These are phyloP conservation scores for Heteromurus nitidus DNA, from an alignment of 2,888 invertebrate species.

Conservation along the genomic window DNA sequence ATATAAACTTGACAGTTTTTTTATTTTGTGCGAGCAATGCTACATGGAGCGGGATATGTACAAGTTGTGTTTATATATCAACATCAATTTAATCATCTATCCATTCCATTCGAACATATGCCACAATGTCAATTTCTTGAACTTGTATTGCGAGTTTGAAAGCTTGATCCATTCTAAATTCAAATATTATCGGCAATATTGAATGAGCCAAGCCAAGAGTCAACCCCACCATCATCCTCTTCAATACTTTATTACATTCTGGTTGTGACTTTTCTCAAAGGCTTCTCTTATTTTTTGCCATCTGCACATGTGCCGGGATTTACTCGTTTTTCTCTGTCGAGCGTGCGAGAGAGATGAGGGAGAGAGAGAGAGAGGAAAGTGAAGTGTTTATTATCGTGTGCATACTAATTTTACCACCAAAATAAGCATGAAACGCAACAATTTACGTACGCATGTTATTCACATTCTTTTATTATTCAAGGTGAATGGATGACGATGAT, in stretches of 20 bases:
- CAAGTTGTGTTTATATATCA: conserved; percentile 18
- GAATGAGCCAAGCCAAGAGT: not conserved
- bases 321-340: not conserved
- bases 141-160: conserved; percentile 18
- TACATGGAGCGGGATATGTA: not conserved
- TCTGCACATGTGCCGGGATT: conserved; percentile 37
- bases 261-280: too few species aligned
- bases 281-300: not conserved
- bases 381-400: conserved; percentile 51
- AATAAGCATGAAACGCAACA: conserved; percentile 49
- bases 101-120: not conserved
- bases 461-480: conserved; percentile 16
- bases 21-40: conserved; percentile 7
- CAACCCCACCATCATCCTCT: not conserved
- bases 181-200: conserved; percentile 15
- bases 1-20: conserved; percentile 28
- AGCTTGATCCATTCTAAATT: conserved; percentile 11
- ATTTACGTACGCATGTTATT: conserved; percentile 38
- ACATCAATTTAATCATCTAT: conserved; percentile 40
- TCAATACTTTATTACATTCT: too few species aligned
- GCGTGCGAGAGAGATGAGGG: not conserved
- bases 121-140: conserved; percentile 7
- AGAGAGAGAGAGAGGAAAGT: conserved; percentile 39
- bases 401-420: conserved; percentile 58
- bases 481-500: conserved; percentile 26